These are phyloP conservation scores for Empis livida DNA, from an alignment of 2,888 invertebrate species.

Conservation along the genomic window DNA sequence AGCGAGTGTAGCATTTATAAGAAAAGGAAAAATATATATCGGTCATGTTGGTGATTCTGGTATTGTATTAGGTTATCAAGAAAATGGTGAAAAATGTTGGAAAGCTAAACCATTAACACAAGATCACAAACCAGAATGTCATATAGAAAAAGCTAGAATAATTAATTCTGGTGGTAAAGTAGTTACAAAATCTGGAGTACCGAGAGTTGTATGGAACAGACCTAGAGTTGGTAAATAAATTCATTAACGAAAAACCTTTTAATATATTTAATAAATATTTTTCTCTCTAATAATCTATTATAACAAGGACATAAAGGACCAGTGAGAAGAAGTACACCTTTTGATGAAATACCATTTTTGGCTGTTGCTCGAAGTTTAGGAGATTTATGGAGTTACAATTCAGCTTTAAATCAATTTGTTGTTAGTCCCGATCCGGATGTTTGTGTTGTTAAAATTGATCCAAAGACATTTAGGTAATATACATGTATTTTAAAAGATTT, in stretches of 20 bases:
- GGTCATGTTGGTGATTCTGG: slow-evolving; percentile 99
- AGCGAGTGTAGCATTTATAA: slow-evolving; percentile 89
- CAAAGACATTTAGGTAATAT: slow-evolving; percentile 48
- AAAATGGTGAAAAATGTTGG: slow-evolving; percentile 59
- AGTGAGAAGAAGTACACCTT: slow-evolving; percentile 75
- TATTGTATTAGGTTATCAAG: slow-evolving; percentile 76
- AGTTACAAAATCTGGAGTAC: slow-evolving; percentile 67
- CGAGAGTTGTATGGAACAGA: slow-evolving; percentile 94
- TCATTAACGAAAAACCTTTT: background rate
- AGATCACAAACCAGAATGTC: slow-evolving; percentile 92
- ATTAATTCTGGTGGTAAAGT: slow-evolving; percentile 71
- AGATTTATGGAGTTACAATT: slow-evolving; percentile 96
- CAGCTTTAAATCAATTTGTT: slow-evolving; percentile 77
- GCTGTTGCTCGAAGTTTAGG: slow-evolving; percentile 94
- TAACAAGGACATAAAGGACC: slow-evolving; percentile 50
- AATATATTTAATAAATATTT: background rate
- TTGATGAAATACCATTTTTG: slow-evolving; percentile 89
- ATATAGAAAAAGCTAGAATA: slow-evolving; percentile 72
- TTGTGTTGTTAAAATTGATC: slow-evolving; percentile 68
- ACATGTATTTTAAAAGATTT: background rate
- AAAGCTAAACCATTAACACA: slow-evolving; percentile 67
- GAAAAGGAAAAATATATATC: slow-evolving; percentile 86
- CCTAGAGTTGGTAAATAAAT: slow-evolving; percentile 52
- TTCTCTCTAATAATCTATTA: slow-evolving; percentile 2
- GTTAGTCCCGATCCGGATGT: slow-evolving; percentile 98